These are phyloP conservation scores for Phallusia fumigata DNA, from an alignment of 23 tunicate genomes.

Conservation along the genomic window DNA sequence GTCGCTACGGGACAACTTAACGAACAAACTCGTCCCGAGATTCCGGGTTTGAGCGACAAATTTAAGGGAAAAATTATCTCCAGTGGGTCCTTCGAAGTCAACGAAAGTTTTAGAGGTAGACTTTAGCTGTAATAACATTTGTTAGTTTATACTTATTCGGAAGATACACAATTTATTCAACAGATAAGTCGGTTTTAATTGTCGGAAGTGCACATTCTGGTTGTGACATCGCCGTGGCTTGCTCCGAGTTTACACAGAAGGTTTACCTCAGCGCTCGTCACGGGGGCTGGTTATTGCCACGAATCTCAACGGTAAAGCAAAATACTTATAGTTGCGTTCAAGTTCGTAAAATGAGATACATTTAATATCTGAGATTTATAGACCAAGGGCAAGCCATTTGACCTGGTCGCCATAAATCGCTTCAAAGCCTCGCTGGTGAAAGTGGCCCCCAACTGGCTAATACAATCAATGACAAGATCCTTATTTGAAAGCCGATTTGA, in stretches of 20 bases:
- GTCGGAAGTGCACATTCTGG: conserved; percentile 60
- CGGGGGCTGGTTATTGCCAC: conserved; percentile 59
- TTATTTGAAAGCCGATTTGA: conserved; percentile 4
- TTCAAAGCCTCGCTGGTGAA: not conserved
- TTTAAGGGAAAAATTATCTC: conserved; percentile 47
- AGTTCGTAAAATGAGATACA: no score
- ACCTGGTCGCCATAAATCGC: conserved; percentile 14
- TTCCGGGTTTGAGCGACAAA: conserved; percentile 42
- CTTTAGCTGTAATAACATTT: no score
- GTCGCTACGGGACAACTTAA: conserved; percentile 24
- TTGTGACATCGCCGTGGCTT: conserved; percentile 43
- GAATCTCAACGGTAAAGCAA: conserved; percentile 44
- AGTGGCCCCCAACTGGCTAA: conserved; percentile 21
- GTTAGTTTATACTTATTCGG: no score
- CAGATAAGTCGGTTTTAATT: conserved; percentile 63
- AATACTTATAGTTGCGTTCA: no score
- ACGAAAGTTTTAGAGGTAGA: conserved; percentile 47
- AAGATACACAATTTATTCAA: not conserved
- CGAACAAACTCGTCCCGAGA: conserved; percentile 24
- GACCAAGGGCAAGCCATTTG: conserved; percentile 31
- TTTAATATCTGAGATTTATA: not conserved
- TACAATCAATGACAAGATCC: not conserved
- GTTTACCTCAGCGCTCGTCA: conserved; percentile 43
- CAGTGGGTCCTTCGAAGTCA: conserved; percentile 27
- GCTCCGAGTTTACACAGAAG: conserved; percentile 17